Base-by-base conservation (phyloP, 2,888 invertebrate genomes). In the Ophonus ardosiacus region DNA sequence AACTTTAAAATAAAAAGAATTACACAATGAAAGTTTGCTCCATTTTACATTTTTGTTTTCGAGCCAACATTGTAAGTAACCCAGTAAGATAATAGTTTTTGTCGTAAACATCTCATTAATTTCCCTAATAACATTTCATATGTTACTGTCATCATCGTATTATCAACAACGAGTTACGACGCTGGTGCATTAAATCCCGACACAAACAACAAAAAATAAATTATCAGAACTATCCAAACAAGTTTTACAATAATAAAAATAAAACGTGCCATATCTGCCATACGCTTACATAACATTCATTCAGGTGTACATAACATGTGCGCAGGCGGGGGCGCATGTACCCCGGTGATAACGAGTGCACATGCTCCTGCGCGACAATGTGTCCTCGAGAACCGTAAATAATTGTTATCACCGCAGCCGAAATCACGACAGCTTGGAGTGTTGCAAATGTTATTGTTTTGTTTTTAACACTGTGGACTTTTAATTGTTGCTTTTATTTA, bases 261-360 rank as follows among this genome's bases (percentile, higher is more conserved):
- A 63, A 63, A 63, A 63, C 63, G 63, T 63, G 63, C 63, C 63
- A 63, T 63, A 63, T 63, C 63, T 63, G 24, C 63, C 63, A 63
- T 63, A 63, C 63, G 63, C 63, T 63, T 63, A 63, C 24, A 3
- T 24, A 63, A 63, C 63, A 21, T 63, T 18, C 63, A 63, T 63
- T 63, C 63, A 63, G 63, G 63, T 63, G 24, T 21, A 24, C 63
- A 63, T 17, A 8, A 18, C 63, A 21, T 63, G 63, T 10, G 63
- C 59, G 13, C 59, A 6, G 31, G 31, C 31, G 6, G 2, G 18
- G 24, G 63, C 63, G 24, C 63, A 18, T 63, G 63, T 18, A 1
- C 13, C 18, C 7, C 8, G 15, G 63, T 63, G 63, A 63, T 63
- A 63, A 63, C 63, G 63, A 21, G 24, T 8, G 63, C 63, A 63